Percentiles rank a stretch among this genome's conserved stretches.
These are phyloP conservation scores for Tragelaphus scriptus DNA, from an alignment of 2,113 vertebrate species.

Conservation along the genomic window DNA sequence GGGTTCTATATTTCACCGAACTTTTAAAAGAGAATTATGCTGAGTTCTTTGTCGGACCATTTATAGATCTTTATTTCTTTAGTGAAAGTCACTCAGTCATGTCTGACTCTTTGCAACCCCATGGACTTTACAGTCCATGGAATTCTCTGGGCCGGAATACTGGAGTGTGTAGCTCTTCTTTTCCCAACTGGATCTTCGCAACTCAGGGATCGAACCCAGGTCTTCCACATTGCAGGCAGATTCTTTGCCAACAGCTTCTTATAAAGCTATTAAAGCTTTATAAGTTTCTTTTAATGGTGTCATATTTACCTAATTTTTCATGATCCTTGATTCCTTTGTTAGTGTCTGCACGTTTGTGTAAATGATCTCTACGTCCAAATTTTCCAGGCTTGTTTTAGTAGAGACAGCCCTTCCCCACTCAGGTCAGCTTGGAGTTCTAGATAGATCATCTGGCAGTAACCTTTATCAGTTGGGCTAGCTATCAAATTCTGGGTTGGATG, in stretches of 20 bases:
- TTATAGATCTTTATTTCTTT: not conserved
- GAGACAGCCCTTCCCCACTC: not conserved
- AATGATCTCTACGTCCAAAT: not conserved
- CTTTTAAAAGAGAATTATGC: not conserved
- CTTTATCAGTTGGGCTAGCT: not conserved
- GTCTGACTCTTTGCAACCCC: not conserved
- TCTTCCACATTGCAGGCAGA: not conserved
- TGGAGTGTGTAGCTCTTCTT: not conserved
- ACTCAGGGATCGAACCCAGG: not conserved
- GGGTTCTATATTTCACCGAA: not conserved
- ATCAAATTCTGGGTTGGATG: not conserved
- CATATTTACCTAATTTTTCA: too few species aligned
- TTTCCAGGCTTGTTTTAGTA: not conserved
- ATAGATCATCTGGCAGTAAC: not conserved
- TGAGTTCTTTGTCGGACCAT: not conserved
- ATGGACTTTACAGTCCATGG: not conserved
- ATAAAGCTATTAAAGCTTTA: not conserved
- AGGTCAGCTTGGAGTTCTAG: not conserved
- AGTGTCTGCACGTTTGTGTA: not conserved
- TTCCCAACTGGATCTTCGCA: not conserved
- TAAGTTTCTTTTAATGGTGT: not conserved
- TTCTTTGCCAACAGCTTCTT: too few species aligned
- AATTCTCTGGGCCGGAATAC: not conserved
- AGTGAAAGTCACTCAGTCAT: not conserved
- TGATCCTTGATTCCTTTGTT: too few species aligned